phyloP scores from a whole-genome alignment of 2,113 vertebrate species.

The Pelodiscus sinensis region DNA sequence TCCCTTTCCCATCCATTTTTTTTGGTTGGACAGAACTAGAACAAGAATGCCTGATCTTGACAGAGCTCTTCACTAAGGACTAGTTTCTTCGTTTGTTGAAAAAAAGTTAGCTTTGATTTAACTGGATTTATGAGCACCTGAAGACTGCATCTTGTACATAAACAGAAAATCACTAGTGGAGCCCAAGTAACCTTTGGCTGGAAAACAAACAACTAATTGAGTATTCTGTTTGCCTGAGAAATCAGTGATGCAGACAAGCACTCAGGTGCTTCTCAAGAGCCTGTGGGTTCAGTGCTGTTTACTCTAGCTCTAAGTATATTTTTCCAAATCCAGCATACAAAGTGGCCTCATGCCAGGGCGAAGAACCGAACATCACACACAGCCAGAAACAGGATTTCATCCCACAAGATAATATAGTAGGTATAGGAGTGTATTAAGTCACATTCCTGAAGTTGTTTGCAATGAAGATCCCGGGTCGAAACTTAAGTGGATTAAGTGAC shows the following conservation, averaged over 20 bases:
- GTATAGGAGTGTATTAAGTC: accelerated
- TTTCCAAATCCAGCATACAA: background rate
- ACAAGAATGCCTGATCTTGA: background rate
- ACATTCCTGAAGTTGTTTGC: background rate
- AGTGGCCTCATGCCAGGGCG: accelerated
- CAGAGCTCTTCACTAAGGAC: background rate
- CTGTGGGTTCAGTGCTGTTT: background rate
- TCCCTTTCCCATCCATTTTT: background rate
- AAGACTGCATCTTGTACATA: background rate
- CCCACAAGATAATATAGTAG: too few relatives aligned
- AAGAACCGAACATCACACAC: background rate
- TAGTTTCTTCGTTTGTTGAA: background rate
- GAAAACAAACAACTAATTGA: background rate
- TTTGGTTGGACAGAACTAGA: background rate
- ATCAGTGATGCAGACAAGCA: accelerated
- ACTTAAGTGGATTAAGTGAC: background rate
- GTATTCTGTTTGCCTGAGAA: accelerated
- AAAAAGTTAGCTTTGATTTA: background rate
- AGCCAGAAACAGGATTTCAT: accelerated
- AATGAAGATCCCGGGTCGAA: background rate
- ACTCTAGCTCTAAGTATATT: background rate
- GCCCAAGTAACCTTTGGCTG: background rate
- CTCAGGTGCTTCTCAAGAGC: background rate
- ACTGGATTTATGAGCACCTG: background rate
- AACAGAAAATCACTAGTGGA: background rate